phyloP scores from a whole-genome alignment of 2,797 vertebrate species.

The Chelon labrosus region DNA sequence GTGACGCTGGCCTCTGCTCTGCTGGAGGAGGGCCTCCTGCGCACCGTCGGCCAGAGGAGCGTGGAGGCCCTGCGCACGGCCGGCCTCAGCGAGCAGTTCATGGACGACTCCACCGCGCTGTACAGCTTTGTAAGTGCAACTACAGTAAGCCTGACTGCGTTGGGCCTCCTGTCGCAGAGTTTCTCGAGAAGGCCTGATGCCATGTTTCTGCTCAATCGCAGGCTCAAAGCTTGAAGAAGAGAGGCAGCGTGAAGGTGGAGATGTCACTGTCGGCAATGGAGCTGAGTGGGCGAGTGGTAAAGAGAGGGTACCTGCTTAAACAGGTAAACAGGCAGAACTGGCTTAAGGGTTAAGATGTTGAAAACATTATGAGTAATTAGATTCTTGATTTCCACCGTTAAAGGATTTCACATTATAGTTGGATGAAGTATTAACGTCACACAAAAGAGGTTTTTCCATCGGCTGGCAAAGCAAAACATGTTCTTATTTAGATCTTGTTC shows the following conservation, averaged over 20 bases:
- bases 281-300: constrained; percentile 91
- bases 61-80: constrained; percentile 85
- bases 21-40: constrained; percentile 91
- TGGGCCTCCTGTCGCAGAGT: too few species aligned
- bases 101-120: constrained; percentile 93
- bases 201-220: constrained; percentile 59
- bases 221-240: constrained; percentile 89
- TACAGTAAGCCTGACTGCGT: not conserved
- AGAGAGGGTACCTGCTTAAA: constrained; percentile 94
- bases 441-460: not conserved
- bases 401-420: too few species aligned
- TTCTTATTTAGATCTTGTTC: not conserved
- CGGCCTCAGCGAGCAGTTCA: constrained; percentile 88
- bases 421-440: too few species aligned
- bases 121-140: constrained; percentile 88
- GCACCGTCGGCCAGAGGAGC: constrained; percentile 89
- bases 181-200: not conserved
- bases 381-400: too few species aligned
- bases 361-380: too few species aligned
- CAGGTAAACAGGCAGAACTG: constrained; percentile 84
- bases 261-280: constrained; percentile 87
- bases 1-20: constrained; percentile 91
- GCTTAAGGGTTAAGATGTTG: too few species aligned
- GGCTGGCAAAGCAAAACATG: not conserved
- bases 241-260: constrained; percentile 86